phyloP scores from a whole-genome alignment of 2,888 invertebrate species.

The Xestia xanthographa region DNA sequence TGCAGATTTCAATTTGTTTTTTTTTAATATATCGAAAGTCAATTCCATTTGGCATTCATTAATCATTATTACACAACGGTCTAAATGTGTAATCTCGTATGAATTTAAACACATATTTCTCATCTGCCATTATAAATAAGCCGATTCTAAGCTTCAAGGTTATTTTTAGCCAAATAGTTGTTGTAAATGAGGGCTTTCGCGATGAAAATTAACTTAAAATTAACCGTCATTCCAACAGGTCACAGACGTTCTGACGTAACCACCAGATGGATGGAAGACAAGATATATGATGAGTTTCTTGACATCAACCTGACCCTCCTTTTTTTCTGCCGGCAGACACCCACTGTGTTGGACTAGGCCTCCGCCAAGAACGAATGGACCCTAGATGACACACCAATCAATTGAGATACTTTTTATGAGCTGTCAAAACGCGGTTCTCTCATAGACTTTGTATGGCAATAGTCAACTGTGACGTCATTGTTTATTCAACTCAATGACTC shows the following conservation, averaged over 20 bases:
- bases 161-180: background rate
- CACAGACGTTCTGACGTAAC: background rate
- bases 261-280: background rate
- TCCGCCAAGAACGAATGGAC: accelerated
- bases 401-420: too few relatives aligned
- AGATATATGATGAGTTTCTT: too few relatives aligned
- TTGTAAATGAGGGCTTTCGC: background rate
- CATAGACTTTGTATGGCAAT: too few relatives aligned
- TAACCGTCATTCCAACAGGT: background rate
- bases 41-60: slow-evolving; percentile 32
- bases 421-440: too few relatives aligned
- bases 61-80: slow-evolving; percentile 32
- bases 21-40: slow-evolving; percentile 29
- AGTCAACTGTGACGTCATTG: too few relatives aligned
- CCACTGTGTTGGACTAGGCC: background rate
- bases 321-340: background rate
- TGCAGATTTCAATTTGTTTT: slow-evolving; percentile 25
- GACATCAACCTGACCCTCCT: background rate
- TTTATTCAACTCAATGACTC: too few relatives aligned
- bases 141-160: background rate
- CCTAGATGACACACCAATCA: too few relatives aligned
- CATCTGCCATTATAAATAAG: background rate
- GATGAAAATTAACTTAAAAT: background rate
- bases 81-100: slow-evolving; percentile 6
- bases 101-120: background rate